These are phyloP conservation scores for Amblyopsis rosae DNA, from an alignment of 2,113 vertebrate species.

Conservation along the genomic window DNA sequence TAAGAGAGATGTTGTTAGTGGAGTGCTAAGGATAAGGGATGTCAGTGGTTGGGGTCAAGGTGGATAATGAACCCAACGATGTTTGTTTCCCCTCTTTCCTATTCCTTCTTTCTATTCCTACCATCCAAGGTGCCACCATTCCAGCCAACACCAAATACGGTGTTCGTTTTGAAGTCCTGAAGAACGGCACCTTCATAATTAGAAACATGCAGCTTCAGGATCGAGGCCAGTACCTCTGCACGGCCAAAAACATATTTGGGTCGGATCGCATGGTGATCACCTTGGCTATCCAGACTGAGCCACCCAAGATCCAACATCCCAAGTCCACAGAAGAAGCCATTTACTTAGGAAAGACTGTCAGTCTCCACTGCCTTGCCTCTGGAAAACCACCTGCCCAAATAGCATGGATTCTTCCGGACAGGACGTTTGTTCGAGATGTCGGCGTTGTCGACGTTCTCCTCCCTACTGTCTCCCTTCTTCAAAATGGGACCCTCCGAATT, in stretches of 20 bases:
- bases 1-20: too few species aligned
- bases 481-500: conserved; percentile 78
- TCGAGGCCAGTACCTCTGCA: conserved; percentile 80
- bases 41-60: too few species aligned
- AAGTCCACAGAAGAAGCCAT: conserved; percentile 60
- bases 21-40: too few species aligned
- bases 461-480: conserved; percentile 60
- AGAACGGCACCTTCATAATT: conserved; percentile 79
- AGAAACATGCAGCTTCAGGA: conserved; percentile 79
- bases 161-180: conserved; percentile 77
- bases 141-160: conserved; percentile 74
- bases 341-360: conserved; percentile 66
- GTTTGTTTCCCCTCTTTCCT: not conserved
- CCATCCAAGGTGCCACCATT: conserved; percentile 73
- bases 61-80: not conserved
- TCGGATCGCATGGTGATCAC: conserved; percentile 76
- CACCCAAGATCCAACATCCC: conserved; percentile 69
- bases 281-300: conserved; percentile 72
- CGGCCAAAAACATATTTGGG: conserved; percentile 73
- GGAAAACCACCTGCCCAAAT: conserved; percentile 77
- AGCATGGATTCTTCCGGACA: conserved; percentile 81
- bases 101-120: not conserved
- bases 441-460: conserved; percentile 40
- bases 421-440: conserved; percentile 69
- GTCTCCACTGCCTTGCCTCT: conserved; percentile 69